Percentiles rank a stretch among this genome's conserved stretches.
Conservation (phyloP, 1,140 invertebrate genomes). For the Drosophila pachea region DNA sequence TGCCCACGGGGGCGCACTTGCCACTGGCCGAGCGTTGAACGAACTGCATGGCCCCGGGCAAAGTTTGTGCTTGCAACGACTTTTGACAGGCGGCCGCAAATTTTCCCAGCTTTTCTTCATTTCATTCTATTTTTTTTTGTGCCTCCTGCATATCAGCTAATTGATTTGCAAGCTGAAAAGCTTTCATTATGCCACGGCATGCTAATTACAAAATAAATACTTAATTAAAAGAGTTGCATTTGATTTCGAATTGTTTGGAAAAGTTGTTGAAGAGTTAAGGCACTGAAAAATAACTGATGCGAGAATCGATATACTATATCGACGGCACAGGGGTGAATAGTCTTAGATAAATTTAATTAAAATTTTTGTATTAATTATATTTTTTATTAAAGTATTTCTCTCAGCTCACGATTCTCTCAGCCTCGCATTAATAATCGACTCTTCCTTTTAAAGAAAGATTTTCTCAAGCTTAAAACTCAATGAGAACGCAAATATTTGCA, state of each 20-base stretch:
- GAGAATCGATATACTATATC: too few relatives aligned
- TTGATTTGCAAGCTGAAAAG: conserved; percentile 59
- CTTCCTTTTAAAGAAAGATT: too few relatives aligned
- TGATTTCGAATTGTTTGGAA: neutral
- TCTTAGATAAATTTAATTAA: too few relatives aligned
- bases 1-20: conserved; percentile 10
- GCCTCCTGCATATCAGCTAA: conserved; percentile 57
- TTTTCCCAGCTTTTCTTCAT: conserved; percentile 27
- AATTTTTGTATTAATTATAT: too few relatives aligned
- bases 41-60: conserved; percentile 25
- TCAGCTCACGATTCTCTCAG: too few relatives aligned
- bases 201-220: conserved; percentile 33
- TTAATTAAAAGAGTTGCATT: conserved; percentile 34
- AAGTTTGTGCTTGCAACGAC: conserved; percentile 35
- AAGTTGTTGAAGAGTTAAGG: neutral
- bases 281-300: too few relatives aligned
- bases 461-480: neutral
- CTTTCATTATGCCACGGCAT: conserved; percentile 8
- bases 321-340: too few relatives aligned
- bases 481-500: too few relatives aligned
- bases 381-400: too few relatives aligned
- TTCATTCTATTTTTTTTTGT: neutral
- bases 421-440: too few relatives aligned
- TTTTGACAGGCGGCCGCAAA: conserved; percentile 41
- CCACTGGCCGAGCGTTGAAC: conserved; percentile 29